phyloP scores from a whole-genome alignment of 2,113 vertebrate species.

The Lampris incognitus region DNA sequence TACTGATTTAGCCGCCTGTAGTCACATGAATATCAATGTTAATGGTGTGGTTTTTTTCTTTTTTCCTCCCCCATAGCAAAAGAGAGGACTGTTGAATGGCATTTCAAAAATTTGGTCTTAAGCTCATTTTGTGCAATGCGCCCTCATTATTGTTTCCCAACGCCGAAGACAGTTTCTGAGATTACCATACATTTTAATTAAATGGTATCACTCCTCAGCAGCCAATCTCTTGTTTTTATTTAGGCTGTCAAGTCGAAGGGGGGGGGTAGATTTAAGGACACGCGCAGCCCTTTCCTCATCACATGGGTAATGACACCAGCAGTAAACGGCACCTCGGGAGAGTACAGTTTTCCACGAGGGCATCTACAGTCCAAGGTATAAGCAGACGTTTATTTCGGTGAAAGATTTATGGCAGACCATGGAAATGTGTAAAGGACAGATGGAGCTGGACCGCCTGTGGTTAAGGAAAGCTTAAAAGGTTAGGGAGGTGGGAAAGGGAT shows the following conservation, averaged over 20 bases:
- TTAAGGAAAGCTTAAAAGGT: not conserved
- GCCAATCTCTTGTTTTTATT: too few species aligned
- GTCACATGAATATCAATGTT: not conserved
- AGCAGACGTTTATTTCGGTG: conserved; percentile 38
- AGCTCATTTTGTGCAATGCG: too few species aligned
- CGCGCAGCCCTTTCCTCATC: not conserved
- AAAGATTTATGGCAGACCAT: conserved; percentile 5
- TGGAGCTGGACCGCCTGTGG: not conserved
- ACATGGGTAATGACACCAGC: conserved; percentile 15
- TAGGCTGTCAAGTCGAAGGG: too few species aligned
- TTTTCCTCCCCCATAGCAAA: too few species aligned
- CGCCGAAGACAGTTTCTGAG: too few species aligned
- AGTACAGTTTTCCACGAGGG: conserved; percentile 7
- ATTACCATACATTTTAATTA: too few species aligned
- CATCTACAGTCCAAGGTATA: conserved; percentile 40
- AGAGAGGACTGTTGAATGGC: not conserved
- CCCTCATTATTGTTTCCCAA: too few species aligned
- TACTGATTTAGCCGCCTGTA: not conserved
- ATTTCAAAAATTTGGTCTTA: too few species aligned
- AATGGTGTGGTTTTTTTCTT: conserved; percentile 4
- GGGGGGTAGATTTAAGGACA: too few species aligned
- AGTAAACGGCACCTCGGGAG: conserved; percentile 12
- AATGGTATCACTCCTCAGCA: too few species aligned
- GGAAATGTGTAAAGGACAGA: not conserved
- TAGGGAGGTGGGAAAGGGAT: not conserved